phyloP scores from a whole-genome alignment of 2,888 invertebrate species.

The Craniophora ligustri region DNA sequence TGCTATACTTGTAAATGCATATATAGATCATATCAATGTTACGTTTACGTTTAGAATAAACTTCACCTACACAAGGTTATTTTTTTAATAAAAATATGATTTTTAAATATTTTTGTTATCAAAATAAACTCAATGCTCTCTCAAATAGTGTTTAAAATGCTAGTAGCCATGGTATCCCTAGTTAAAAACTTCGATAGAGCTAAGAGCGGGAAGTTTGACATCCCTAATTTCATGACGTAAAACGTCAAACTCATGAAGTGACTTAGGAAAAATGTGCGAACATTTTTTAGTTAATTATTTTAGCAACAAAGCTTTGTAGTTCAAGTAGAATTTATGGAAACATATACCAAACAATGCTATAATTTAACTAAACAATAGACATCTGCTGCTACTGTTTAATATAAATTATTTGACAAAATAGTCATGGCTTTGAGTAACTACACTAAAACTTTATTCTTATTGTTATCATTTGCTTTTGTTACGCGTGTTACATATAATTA shows the following conservation, averaged over 20 bases:
- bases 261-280: not conserved
- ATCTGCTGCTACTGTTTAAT: not conserved
- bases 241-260: not conserved
- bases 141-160: not conserved
- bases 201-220: not conserved
- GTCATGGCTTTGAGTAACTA: slow-evolving; percentile 28
- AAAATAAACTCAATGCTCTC: no score
- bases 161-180: not conserved
- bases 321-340: not conserved
- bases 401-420: slow-evolving; percentile 1
- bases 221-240: not conserved
- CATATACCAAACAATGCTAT: no score
- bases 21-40: no score
- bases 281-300: not conserved
- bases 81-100: no score
- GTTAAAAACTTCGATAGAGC: not conserved
- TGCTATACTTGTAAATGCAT: no score
- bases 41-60: no score
- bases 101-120: no score
- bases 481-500: slow-evolving; percentile 67
- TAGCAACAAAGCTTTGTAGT: not conserved
- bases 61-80: no score
- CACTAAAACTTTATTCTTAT: slow-evolving; percentile 55
- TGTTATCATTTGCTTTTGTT: slow-evolving; percentile 64
- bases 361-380: not conserved